Evolutionary conservation across 2,888 invertebrate species (phyloP).

Genomic region (Dascillus cervinus): DNA sequence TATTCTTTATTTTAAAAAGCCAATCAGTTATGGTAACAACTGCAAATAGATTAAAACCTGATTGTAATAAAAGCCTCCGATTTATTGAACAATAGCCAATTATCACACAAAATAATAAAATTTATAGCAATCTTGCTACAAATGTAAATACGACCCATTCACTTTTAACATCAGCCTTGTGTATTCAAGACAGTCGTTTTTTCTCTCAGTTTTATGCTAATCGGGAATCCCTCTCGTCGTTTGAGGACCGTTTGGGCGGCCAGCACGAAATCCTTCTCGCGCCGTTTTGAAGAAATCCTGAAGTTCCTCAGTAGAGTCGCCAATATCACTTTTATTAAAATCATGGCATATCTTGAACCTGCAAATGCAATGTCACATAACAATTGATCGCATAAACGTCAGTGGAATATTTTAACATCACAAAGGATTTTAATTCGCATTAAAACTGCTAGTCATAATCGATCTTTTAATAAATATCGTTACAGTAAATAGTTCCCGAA

Average conservation of each 20-base stretch:
- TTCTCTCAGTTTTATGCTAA: conserved; percentile 19
- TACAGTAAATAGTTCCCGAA: background rate
- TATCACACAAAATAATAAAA: no score
- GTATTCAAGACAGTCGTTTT: no score
- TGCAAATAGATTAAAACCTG: no score
- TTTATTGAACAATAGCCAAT: no score
- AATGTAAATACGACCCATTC: no score
- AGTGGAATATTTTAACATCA: background rate
- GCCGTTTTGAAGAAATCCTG: conserved; percentile 50
- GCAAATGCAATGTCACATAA: background rate
- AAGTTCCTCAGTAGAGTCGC: conserved; percentile 59
- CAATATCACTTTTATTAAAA: conserved; percentile 61
- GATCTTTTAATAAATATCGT: background rate
- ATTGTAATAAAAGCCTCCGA: no score
- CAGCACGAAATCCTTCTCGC: conserved; percentile 54
- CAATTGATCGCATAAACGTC: background rate
- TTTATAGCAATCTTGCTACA: no score
- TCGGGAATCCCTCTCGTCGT: conserved; percentile 57
- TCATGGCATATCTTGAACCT: conserved; percentile 54
- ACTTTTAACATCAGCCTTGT: no score
- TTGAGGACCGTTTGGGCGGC: conserved; percentile 62
- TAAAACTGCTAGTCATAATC: background rate
- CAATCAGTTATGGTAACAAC: no score
- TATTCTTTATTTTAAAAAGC: no score
- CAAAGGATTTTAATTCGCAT: background rate